A percentile compares a stretch with the other conserved stretches of the same genome.
Evolutionary conservation across 2,888 invertebrate species (phyloP).

Genomic region (Hirtodrosophila alboralis): DNA sequence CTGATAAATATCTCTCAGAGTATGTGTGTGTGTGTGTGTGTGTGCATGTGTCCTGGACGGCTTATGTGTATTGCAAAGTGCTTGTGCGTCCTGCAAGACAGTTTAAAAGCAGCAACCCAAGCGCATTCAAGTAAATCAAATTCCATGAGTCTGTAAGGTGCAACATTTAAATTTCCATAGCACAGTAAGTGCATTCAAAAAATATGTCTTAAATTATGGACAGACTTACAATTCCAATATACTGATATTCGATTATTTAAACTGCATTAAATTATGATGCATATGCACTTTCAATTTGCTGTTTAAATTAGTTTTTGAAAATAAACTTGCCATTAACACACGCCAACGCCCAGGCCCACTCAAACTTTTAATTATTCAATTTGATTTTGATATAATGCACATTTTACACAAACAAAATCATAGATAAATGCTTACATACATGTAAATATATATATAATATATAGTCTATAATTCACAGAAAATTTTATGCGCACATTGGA

Average conservation of each 20-base stretch:
- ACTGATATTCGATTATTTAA: constrained; percentile 19
- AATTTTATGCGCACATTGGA: constrained; percentile 14
- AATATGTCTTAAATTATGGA: neutral
- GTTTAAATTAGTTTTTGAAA: constrained; percentile 58
- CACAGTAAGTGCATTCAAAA: neutral
- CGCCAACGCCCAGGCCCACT: constrained; percentile 7
- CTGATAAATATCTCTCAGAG: constrained; percentile 50
- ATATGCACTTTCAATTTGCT: constrained; percentile 46
- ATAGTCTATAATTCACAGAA: neutral
- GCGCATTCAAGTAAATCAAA: constrained; percentile 30
- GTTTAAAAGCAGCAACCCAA: constrained; percentile 25
- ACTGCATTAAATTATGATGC: constrained; percentile 42
- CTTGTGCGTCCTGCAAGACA: constrained; percentile 1
- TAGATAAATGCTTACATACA: neutral
- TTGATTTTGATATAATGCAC: constrained; percentile 35
- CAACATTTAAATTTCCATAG: constrained; percentile 23
- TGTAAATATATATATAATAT: too few species aligned
- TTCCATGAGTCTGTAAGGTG: constrained; percentile 14
- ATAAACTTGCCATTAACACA: constrained; percentile 59
- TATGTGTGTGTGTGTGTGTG: constrained; percentile 6
- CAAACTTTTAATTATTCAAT: constrained; percentile 30
- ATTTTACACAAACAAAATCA: neutral
- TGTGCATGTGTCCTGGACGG: constrained; percentile 7
- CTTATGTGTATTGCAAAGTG: constrained; percentile 6
- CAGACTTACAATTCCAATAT: constrained; percentile 1